Conservation (phyloP, 2,797 vertebrate species). For the Myioborus melanocephalus region DNA sequence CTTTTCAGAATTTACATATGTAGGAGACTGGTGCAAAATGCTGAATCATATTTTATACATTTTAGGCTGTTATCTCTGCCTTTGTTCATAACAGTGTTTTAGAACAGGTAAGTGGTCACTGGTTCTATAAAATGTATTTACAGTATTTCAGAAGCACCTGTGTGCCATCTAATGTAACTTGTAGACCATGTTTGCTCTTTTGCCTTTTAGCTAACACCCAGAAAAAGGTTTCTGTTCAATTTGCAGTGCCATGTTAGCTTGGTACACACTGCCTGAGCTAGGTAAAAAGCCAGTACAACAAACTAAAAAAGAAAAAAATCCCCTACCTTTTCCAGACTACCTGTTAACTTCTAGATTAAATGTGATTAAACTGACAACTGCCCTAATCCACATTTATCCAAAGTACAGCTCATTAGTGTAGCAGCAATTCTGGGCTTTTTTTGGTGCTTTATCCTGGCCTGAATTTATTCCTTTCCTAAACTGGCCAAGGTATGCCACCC, state of each 20-base stretch:
- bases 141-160: background rate
- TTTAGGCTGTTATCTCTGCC: background rate
- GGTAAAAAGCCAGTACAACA: background rate
- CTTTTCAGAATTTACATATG: background rate
- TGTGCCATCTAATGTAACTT: background rate
- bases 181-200: background rate
- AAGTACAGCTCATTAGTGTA: background rate
- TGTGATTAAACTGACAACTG: background rate
- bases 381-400: background rate
- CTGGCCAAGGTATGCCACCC: background rate
- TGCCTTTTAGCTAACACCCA: background rate
- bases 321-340: background rate
- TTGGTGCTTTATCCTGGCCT: background rate
- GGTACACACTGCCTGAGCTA: background rate
- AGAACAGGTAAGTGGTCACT: background rate
- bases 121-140: background rate
- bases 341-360: background rate
- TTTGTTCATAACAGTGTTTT: background rate
- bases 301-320: background rate
- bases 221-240: background rate
- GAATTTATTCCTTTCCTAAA: background rate
- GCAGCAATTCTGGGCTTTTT: background rate
- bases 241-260: background rate
- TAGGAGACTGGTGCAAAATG: background rate
- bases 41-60: background rate